These are phyloP conservation scores for Larimichthys crocea DNA, from an alignment of 2,113 vertebrate genomes.

Conservation along the genomic window DNA sequence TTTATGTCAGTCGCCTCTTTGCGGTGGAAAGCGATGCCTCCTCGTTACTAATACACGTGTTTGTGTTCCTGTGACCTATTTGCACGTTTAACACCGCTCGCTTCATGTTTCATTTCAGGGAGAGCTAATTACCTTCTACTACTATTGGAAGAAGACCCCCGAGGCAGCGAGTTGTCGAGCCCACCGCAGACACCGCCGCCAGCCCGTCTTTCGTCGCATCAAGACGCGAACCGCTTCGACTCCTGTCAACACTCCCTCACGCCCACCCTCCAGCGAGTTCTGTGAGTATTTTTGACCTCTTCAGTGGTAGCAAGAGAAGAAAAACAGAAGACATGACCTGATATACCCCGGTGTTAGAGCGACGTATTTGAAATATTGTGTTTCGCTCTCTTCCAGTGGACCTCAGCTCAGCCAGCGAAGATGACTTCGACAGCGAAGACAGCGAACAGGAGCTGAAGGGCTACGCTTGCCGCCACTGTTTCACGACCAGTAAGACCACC, in stretches of 20 bases:
- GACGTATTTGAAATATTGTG: conserved; percentile 3
- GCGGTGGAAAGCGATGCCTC: neutral
- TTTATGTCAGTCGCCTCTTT: conserved; percentile 6
- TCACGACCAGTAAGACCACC: conserved; percentile 92
- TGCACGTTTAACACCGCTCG: conserved; percentile 27
- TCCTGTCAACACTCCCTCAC: conserved; percentile 95
- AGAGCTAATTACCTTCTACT: conserved; percentile 98
- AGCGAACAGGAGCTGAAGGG: conserved; percentile 99
- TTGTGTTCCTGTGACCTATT: conserved; percentile 12
- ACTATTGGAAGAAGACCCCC: conserved; percentile 99
- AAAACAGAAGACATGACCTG: neutral
- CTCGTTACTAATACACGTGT: neutral
- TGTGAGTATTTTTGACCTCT: conserved; percentile 84
- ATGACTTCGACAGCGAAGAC: conserved; percentile 99
- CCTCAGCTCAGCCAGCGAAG: conserved; percentile 97
- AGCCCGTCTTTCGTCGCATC: conserved; percentile 98
- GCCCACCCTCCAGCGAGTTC: conserved; percentile 98
- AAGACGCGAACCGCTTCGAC: conserved; percentile 98
- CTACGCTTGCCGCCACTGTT: conserved; percentile 99
- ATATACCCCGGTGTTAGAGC: neutral
- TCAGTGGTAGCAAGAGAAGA: neutral
- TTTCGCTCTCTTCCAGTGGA: conserved; percentile 87
- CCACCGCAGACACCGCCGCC: conserved; percentile 95
- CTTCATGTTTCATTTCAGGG: conserved; percentile 85
- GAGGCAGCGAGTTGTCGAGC: conserved; percentile 97